A percentile compares a stretch with the other conserved stretches of the same genome.
These are phyloP conservation scores for Epizoanthus scotinus DNA, from an alignment of 92 coral and sea anemone species.

Conservation along the genomic window DNA sequence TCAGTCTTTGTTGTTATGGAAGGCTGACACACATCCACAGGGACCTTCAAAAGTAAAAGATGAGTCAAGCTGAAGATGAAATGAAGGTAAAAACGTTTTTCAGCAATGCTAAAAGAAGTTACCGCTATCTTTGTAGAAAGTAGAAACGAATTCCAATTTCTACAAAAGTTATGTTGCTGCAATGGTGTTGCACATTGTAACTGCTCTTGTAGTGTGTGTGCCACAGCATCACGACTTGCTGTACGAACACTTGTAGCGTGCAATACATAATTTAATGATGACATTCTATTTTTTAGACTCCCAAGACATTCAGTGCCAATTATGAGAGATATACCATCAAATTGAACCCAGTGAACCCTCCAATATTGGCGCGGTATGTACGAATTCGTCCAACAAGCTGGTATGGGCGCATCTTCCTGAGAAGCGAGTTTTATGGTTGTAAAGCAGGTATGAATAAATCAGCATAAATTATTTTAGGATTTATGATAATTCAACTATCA, in stretches of 20 bases:
- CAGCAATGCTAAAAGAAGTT: too few relatives aligned
- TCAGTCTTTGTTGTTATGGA: too few relatives aligned
- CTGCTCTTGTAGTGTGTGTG: background rate
- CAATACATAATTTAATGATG: too few relatives aligned
- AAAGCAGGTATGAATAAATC: conserved; percentile 23
- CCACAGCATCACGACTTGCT: too few relatives aligned
- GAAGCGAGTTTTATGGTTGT: conserved; percentile 36
- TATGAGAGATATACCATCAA: conserved; percentile 37
- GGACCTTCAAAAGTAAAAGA: too few relatives aligned
- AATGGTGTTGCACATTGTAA: background rate
- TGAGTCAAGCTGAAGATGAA: background rate
- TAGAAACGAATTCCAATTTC: too few relatives aligned
- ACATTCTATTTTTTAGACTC: background rate
- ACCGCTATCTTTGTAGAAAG: too few relatives aligned
- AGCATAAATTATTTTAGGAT: too few relatives aligned
- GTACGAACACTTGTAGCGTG: too few relatives aligned
- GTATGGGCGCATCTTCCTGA: conserved; percentile 35
- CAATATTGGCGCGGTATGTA: conserved; percentile 35
- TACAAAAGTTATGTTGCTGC: too few relatives aligned
- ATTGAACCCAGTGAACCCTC: conserved; percentile 36
- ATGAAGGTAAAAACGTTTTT: background rate
- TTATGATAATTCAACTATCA: background rate
- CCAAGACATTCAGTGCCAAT: conserved; percentile 29
- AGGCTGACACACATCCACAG: too few relatives aligned
- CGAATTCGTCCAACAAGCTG: conserved; percentile 37